Evolutionary conservation across 2,888 invertebrate species (phyloP).

Genomic region (Aphodius granarius): DNA sequence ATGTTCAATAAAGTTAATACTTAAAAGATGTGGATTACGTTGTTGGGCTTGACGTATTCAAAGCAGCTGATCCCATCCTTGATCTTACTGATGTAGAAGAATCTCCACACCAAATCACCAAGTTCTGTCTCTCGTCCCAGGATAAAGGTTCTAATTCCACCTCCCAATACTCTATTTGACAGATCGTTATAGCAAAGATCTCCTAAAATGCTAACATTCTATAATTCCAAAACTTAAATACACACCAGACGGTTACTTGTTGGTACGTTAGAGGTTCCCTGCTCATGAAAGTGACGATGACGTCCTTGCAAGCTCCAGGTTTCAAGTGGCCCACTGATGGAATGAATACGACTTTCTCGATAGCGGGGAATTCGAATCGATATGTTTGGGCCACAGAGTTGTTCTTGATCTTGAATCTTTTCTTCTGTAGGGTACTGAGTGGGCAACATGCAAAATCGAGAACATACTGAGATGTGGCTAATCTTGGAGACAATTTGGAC

Average conservation of each 20-base stretch:
- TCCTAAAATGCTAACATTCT: slow-evolving; percentile 35
- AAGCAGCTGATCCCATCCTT: not conserved
- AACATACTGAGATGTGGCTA: slow-evolving; percentile 36
- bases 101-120: slow-evolving; percentile 45
- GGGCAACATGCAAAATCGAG: slow-evolving; percentile 51
- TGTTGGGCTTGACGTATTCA: not conserved
- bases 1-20: not conserved
- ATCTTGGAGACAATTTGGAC: not conserved
- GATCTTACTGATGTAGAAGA: not conserved
- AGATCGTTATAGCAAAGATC: slow-evolving; percentile 35
- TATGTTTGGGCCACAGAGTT: slow-evolving; percentile 45
- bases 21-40: not conserved
- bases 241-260: slow-evolving; percentile 42
- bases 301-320: slow-evolving; percentile 53
- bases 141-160: slow-evolving; percentile 37
- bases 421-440: slow-evolving; percentile 48
- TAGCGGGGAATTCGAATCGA: slow-evolving; percentile 52
- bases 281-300: slow-evolving; percentile 57
- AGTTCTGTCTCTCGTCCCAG: slow-evolving; percentile 55
- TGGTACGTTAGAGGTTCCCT: slow-evolving; percentile 47
- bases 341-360: slow-evolving; percentile 51
- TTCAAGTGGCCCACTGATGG: slow-evolving; percentile 56
- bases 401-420: slow-evolving; percentile 53
- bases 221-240: not conserved
- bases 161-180: slow-evolving; percentile 42